These are phyloP conservation scores for Aphidius gifuensis DNA, from an alignment of 1,140 invertebrate species.

Conservation along the genomic window DNA sequence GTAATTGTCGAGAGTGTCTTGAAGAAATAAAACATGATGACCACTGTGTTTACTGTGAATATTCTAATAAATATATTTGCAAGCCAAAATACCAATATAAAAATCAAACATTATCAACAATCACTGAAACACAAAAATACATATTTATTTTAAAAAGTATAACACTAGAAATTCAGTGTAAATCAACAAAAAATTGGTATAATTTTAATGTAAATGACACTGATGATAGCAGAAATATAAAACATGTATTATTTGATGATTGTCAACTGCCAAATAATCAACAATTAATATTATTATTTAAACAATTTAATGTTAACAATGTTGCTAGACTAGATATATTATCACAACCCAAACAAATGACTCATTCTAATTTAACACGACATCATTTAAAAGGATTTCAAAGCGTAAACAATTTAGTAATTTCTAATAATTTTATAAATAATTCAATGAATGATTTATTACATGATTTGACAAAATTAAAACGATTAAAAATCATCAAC, in stretches of 20 bases:
- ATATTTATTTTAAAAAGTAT: too few species aligned
- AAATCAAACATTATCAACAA: too few species aligned
- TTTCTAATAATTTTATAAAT: conserved; percentile 54
- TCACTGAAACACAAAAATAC: too few species aligned
- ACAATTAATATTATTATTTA: conserved; percentile 33
- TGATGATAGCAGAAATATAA: not conserved
- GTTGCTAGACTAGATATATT: conserved; percentile 52
- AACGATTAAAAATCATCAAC: conserved; percentile 58
- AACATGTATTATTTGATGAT: conserved; percentile 25
- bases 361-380: conserved; percentile 49
- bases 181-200: too few species aligned
- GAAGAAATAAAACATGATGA: too few species aligned
- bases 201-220: too few species aligned
- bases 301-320: conserved; percentile 45
- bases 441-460: conserved; percentile 61
- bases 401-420: conserved; percentile 49
- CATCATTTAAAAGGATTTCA: conserved; percentile 57
- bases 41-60: too few species aligned
- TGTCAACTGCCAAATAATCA: conserved; percentile 38
- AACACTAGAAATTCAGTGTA: too few species aligned
- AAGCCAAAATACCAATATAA: too few species aligned
- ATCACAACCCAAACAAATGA: conserved; percentile 44
- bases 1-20: too few species aligned
- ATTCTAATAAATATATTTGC: too few species aligned
- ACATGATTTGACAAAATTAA: conserved; percentile 57